Evolutionary conservation across 2,888 invertebrate genomes (phyloP), one percentile per base, ranked within the genome.

Genomic region (Macaria notata): DNA sequence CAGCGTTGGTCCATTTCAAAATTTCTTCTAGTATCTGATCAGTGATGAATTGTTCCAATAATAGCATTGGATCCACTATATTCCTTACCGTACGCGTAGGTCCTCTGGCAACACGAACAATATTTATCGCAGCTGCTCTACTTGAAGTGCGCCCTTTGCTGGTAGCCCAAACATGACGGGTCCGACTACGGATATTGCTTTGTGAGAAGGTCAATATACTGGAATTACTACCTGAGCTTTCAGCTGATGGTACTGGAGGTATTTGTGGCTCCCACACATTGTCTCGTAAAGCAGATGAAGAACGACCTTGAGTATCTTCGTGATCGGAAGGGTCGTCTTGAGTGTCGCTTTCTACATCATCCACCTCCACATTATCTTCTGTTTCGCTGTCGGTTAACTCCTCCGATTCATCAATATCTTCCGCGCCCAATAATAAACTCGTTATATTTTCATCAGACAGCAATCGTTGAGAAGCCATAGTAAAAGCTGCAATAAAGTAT

Each of bases 281-380:
- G 31, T 54, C 49, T 9, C n/a, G 48, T 33, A 49, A 19, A 49
- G 4, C 44, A 44, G 54, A 29, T 46, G 52, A 53, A 53, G 47
- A 46, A 33, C 41, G 46, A 33, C 33, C 29, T 50, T 46, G 41
- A 50, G 43, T 56, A 46, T 9, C 50, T 56, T 56, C 56, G 8
- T 50, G 43, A 47, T 56, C 47, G 50, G 50, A 56, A 56, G 42
- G 38, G 38, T 50, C 56, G 42, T 49, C 33, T 43, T 56, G 36
- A 47, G 47, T 47, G 38, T 47, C 47, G 29, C 47, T 47, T 47
- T 36, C 47, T 47, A 38, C 46, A 51, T 56, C 48, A 4, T 56
- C 51, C 47, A 56, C 51, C 51, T 51, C 51, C 51, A 56, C 8
- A 51, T 51, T 31, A 51, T 56, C 56, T 56, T 56, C 51, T 51